phyloP scores from a whole-genome alignment of 2,113 vertebrate genomes.

The Cochlearius cochlearius region DNA sequence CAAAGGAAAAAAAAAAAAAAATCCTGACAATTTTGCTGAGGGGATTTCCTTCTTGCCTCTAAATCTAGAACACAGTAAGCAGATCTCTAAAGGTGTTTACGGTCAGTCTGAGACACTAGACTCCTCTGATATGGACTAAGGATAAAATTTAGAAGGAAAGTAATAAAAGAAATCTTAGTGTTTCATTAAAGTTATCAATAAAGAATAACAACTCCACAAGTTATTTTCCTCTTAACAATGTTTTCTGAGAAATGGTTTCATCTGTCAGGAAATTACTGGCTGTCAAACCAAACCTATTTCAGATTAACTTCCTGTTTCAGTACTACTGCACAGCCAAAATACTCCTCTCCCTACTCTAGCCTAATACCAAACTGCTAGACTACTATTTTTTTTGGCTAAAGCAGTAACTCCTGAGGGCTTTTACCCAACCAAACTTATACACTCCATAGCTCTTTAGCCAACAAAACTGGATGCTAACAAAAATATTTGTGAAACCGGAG shows the following conservation, averaged over 20 bases:
- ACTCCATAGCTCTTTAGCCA: not conserved
- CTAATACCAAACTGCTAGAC: not conserved
- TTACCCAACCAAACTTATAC: not conserved
- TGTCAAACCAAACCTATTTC: conserved; percentile 61
- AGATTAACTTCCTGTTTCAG: conserved; percentile 74
- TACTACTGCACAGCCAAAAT: not conserved
- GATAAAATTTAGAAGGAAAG: not conserved
- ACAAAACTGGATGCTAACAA: not conserved
- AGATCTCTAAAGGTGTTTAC: not conserved
- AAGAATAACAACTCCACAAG: not conserved
- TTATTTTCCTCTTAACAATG: conserved; percentile 21
- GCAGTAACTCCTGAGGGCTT: not conserved
- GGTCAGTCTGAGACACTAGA: not conserved
- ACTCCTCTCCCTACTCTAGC: not conserved
- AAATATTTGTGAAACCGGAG: not conserved
- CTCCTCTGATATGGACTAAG: not conserved
- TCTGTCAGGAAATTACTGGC: conserved; percentile 73
- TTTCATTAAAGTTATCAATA: not conserved
- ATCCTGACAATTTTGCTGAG: not conserved
- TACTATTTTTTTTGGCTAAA: not conserved
- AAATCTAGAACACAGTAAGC: not conserved
- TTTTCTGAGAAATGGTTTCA: conserved; percentile 77
- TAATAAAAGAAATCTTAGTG: not conserved
- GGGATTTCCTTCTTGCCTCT: conserved; percentile 4
- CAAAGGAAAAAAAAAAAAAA: not conserved